Conservation (phyloP, 2,113 vertebrate species). For the Eretmochelys imbricata region DNA sequence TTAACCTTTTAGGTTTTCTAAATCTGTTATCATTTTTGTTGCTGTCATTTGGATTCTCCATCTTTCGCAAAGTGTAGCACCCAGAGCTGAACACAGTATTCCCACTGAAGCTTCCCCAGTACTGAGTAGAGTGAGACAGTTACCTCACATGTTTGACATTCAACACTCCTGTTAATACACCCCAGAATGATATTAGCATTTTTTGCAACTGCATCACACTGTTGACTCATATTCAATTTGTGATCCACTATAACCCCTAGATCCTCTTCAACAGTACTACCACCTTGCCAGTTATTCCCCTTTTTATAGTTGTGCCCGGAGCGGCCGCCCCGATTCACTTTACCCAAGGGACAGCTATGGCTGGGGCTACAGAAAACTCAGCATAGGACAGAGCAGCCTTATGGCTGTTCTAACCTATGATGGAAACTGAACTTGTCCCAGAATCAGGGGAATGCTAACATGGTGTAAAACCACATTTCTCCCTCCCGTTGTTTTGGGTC, state of each 20-base stretch:
- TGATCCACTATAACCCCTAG: not conserved
- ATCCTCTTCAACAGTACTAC: not conserved
- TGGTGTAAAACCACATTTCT: not conserved
- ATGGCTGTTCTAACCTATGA: not conserved
- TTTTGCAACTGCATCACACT: not conserved
- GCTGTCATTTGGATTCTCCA: not conserved
- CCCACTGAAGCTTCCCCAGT: not conserved
- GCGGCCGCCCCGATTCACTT: too few species aligned
- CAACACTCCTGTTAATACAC: not conserved
- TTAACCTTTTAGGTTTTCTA: not conserved
- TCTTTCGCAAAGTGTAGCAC: not conserved
- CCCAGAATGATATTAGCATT: not conserved
- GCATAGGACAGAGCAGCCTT: not conserved
- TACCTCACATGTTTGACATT: not conserved
- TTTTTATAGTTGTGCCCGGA: not conserved
- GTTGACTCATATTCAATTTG: not conserved
- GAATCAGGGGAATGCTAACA: not conserved
- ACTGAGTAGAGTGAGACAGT: not conserved
- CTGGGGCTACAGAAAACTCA: not conserved
- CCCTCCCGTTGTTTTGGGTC: not conserved
- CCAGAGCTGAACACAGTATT: not conserved
- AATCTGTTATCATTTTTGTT: not conserved
- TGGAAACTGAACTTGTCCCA: constrained; percentile 13
- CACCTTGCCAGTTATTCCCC: not conserved
- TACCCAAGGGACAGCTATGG: not conserved